A percentile compares a stretch with the other conserved stretches of the same genome.
These are phyloP conservation scores for Tyrannus savana DNA, from an alignment of 2,113 vertebrate species.

Conservation along the genomic window DNA sequence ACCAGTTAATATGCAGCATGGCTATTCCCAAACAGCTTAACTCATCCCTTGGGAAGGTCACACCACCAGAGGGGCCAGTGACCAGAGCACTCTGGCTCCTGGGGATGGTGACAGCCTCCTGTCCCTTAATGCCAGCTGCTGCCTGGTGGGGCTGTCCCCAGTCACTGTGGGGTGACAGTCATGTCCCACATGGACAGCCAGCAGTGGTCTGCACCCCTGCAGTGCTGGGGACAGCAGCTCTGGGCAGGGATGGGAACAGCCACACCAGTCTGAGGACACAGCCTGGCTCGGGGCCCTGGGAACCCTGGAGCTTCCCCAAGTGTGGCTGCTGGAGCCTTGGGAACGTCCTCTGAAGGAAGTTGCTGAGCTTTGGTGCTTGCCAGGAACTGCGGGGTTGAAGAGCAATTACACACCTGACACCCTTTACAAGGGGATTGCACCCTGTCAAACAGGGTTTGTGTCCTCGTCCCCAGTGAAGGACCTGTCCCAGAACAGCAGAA, in stretches of 20 bases:
- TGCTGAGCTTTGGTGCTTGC: not conserved
- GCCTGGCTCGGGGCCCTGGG: not conserved
- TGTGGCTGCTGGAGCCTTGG: not conserved
- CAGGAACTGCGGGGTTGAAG: not conserved
- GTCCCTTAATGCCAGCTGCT: not conserved
- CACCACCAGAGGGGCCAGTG: not conserved
- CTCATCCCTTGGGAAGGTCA: not conserved
- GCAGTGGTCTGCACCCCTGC: not conserved
- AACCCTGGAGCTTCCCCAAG: not conserved
- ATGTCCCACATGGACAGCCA: accelerated
- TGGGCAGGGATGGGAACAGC: not conserved
- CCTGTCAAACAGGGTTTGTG: not conserved
- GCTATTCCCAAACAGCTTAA: not conserved
- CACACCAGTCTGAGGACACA: not conserved
- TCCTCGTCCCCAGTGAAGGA: not conserved
- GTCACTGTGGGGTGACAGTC: not conserved
- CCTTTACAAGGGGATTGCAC: not conserved
- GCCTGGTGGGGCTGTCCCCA: not conserved
- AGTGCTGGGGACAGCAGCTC: not conserved
- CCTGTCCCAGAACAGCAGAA: not conserved
- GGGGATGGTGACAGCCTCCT: not conserved
- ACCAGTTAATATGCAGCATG: not conserved
- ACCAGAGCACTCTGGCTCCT: not conserved
- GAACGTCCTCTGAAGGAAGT: not conserved
- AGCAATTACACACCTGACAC: not conserved